Evolutionary conservation across 2,797 vertebrate genomes (phyloP).

Genomic region (Kryptopterus vitreolus): DNA sequence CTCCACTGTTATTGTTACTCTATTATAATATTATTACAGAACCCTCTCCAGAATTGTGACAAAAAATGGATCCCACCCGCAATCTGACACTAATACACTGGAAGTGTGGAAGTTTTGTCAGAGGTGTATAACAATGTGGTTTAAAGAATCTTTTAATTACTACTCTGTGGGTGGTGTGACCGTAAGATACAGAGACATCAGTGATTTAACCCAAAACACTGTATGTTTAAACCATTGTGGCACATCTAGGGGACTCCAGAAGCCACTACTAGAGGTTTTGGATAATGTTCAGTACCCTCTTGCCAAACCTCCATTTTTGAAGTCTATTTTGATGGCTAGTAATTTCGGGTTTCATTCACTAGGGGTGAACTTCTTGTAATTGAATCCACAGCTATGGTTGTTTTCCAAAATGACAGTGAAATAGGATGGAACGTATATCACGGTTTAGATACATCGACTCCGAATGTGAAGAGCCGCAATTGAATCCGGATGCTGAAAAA

Average conservation of each 20-base stretch:
- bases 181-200: no score
- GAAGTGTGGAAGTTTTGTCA: no score
- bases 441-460: background rate
- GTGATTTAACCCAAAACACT: background rate
- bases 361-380: background rate
- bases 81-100: background rate
- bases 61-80: background rate
- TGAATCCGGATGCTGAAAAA: background rate
- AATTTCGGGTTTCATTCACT: background rate
- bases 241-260: background rate
- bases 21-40: background rate
- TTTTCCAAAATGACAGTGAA: background rate
- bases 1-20: no score
- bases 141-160: no score
- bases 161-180: no score
- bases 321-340: background rate
- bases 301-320: background rate
- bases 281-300: background rate
- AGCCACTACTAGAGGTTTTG: background rate
- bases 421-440: background rate
- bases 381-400: background rate
- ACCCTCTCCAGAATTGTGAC: background rate
- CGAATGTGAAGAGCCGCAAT: background rate
- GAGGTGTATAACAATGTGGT: no score
- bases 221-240: background rate